These are phyloP conservation scores for Hemicrepidius hirtus DNA, from an alignment of 2,888 invertebrate species.

Conservation along the genomic window DNA sequence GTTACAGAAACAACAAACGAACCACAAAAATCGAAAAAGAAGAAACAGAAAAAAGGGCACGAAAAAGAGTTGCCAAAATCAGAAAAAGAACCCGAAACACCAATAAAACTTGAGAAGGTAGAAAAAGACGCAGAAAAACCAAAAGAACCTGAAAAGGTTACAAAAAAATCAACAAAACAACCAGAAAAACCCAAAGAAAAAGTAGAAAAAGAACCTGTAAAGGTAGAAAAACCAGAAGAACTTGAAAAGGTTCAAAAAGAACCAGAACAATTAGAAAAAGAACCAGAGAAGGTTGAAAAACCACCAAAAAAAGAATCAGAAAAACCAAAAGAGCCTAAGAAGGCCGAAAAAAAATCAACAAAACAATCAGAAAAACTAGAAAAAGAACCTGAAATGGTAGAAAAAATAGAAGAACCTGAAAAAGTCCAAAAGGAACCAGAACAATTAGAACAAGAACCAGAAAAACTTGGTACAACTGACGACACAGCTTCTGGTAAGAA, in stretches of 20 bases:
- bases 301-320: neutral
- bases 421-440: too few relatives aligned
- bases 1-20: neutral
- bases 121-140: too few relatives aligned
- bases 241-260: neutral
- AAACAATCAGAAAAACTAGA: neutral
- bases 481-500: constrained; percentile 3
- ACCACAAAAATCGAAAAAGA: constrained; percentile 14
- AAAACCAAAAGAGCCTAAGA: too few relatives aligned
- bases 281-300: too few relatives aligned
- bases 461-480: neutral
- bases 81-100: neutral
- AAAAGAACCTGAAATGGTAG: neutral
- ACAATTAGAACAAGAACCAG: too few relatives aligned
- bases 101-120: constrained; percentile 31
- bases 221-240: neutral
- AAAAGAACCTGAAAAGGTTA: constrained; percentile 7
- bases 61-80: neutral
- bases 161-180: neutral
- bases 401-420: neutral
- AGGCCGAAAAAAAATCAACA: neutral
- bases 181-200: constrained; percentile 14
- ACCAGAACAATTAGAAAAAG: neutral
- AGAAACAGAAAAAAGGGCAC: constrained; percentile 10
- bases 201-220: constrained; percentile 4